Percentiles rank a stretch among this genome's conserved stretches.
Evolutionary conservation across 2,113 vertebrate species (phyloP).

Genomic region (Gavia stellata): DNA sequence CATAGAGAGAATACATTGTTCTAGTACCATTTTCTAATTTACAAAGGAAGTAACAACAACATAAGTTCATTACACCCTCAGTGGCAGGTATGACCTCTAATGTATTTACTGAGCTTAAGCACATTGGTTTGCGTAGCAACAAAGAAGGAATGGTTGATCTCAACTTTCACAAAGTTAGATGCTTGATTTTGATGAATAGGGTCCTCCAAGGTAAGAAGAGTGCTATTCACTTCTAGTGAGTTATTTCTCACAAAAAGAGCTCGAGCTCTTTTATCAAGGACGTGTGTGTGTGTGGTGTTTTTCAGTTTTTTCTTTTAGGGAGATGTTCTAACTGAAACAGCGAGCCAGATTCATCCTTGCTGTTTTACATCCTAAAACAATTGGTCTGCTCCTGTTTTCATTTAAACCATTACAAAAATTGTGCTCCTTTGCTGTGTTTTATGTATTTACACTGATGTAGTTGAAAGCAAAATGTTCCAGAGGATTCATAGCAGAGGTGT

Average conservation of each 20-base stretch:
- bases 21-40: background rate
- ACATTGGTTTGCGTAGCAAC: conserved; percentile 7
- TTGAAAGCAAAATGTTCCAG: background rate
- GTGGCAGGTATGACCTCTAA: conserved; percentile 2
- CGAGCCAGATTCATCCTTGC: background rate
- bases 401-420: background rate
- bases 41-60: background rate
- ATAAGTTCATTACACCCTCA: conserved; percentile 15
- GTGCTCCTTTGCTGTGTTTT: background rate
- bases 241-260: background rate
- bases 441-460: background rate
- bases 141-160: background rate
- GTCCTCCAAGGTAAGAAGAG: background rate
- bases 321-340: background rate
- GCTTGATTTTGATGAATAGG: conserved; percentile 5
- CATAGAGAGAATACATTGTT: background rate
- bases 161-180: background rate
- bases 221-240: background rate
- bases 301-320: background rate
- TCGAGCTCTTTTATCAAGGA: background rate
- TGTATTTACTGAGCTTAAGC: conserved; percentile 25
- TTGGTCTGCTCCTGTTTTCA: background rate
- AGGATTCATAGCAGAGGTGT: background rate
- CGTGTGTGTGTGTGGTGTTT: background rate
- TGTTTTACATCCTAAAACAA: background rate